These are phyloP conservation scores for Tenebrio molitor DNA, from an alignment of 1,140 invertebrate genomes.

Conservation along the genomic window DNA sequence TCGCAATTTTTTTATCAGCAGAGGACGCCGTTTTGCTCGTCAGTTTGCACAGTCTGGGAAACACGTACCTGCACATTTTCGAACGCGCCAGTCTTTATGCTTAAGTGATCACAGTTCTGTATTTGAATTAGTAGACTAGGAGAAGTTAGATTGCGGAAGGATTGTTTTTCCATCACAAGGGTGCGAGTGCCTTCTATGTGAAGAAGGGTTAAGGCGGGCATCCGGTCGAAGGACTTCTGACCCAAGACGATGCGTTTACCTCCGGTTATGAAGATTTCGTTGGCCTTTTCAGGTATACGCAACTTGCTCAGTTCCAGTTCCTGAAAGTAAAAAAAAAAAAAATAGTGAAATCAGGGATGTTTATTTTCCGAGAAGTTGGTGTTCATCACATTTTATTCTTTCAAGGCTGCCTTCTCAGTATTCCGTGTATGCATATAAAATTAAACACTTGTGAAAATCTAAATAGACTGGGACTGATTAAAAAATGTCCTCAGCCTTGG, in stretches of 20 bases:
- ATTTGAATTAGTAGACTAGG: constrained; percentile 70
- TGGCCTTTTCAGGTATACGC: constrained; percentile 69
- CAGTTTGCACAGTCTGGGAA: too few relatives aligned
- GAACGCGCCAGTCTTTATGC: constrained; percentile 71
- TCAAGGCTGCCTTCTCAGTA: too few relatives aligned
- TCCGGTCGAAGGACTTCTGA: constrained; percentile 66
- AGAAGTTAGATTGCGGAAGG: constrained; percentile 70
- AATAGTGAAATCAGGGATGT: constrained; percentile 9
- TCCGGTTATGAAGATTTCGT: constrained; percentile 72
- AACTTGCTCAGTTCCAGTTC: constrained; percentile 69
- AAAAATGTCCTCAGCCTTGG: too few relatives aligned
- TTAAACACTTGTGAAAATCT: too few relatives aligned
- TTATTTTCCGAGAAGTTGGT: background rate
- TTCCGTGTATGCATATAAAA: too few relatives aligned
- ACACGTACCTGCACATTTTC: constrained; percentile 66
- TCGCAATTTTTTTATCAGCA: background rate
- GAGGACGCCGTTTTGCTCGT: too few relatives aligned
- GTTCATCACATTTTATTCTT: too few relatives aligned
- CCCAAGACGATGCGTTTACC: constrained; percentile 72
- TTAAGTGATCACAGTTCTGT: constrained; percentile 68
- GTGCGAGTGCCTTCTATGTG: constrained; percentile 68
- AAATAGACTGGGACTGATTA: too few relatives aligned
- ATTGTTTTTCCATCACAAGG: constrained; percentile 69
- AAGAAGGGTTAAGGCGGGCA: constrained; percentile 67
- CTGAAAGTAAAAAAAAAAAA: constrained; percentile 66